Conservation (phyloP, 2,113 vertebrate species). For the Empidonax alnorum region DNA sequence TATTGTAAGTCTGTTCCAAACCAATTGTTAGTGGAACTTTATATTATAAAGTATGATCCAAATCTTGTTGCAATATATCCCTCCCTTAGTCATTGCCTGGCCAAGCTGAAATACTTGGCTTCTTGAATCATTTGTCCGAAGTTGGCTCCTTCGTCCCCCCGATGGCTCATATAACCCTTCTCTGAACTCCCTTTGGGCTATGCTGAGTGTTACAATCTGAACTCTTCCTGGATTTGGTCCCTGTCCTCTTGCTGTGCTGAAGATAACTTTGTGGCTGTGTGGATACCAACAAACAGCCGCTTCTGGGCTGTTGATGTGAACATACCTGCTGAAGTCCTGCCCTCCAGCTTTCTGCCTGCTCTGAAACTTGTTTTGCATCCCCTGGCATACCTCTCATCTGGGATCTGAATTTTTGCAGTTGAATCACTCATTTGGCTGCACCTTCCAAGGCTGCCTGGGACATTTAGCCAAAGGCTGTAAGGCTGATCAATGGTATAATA, state of each 20-base stretch:
- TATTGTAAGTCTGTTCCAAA: background rate
- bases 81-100: constrained; percentile 38
- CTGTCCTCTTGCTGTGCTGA: background rate
- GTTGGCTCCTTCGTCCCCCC: background rate
- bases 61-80: background rate
- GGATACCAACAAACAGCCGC: background rate
- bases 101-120: constrained; percentile 58
- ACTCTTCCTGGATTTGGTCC: constrained; percentile 41
- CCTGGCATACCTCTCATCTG: constrained; percentile 1
- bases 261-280: background rate
- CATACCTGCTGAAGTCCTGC: background rate
- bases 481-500: constrained; percentile 41
- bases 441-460: constrained; percentile 36
- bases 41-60: constrained; percentile 24
- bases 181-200: constrained; percentile 62
- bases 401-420: constrained; percentile 46
- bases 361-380: constrained; percentile 23
- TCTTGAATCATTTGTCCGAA: constrained; percentile 53
- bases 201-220: constrained; percentile 47
- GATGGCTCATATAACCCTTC: constrained; percentile 40
- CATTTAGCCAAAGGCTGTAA: constrained; percentile 33
- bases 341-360: background rate
- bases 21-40: constrained; percentile 4
- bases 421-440: constrained; percentile 35
- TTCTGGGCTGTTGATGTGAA: background rate